Base-by-base conservation (phyloP, 2,797 vertebrate species). In the Allochrocebus solatus region DNA sequence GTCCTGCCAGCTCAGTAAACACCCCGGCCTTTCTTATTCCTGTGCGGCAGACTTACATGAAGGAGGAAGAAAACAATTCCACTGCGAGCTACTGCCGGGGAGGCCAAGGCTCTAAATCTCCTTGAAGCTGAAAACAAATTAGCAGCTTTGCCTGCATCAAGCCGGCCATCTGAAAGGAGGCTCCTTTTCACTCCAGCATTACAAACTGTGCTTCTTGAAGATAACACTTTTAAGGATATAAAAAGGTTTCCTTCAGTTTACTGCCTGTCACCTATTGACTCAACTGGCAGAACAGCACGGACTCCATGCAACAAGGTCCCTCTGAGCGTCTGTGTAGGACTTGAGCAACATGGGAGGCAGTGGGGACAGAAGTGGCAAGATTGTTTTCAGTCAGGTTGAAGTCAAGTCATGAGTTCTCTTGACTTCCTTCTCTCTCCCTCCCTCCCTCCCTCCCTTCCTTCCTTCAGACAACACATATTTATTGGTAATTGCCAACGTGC, bases 61-160 rank as follows among this genome's bases (percentile, higher is more conserved):
- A 98, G 91, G 91, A 90, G 91, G 72, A 98, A 78, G 79, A 96
- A 98, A 98, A 98, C 97, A 98, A 98, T 97, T 98, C 97, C 93
- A 89, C 75, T 61, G 88, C 92, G 78, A 96, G 95, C 93, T 96
- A 91, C 93, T 97, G 98, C 97, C 98, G 97, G 96, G 93, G 95
- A 98, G 95, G 97, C 95, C 98, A 96, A 98, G 91, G 87, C 97
- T 98, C 97, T 98, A 97, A 98, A 98, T 98, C 98, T 98, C 98
- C 96, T 97, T 93, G 97, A 98, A 98, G 98, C 97, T 97, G 96
- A 98, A 98, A 98, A 99, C 98, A 99, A 98, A 99, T 98, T 95
- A 98, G 98, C 96, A 98, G 98, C 97, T 99, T 98, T 98, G 94
- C 97, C 93, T 36, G 39, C 85, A 95, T 96, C 97, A 97, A 97